phyloP scores from a whole-genome alignment of 2,888 invertebrate species.

The Acronicta leporina region DNA sequence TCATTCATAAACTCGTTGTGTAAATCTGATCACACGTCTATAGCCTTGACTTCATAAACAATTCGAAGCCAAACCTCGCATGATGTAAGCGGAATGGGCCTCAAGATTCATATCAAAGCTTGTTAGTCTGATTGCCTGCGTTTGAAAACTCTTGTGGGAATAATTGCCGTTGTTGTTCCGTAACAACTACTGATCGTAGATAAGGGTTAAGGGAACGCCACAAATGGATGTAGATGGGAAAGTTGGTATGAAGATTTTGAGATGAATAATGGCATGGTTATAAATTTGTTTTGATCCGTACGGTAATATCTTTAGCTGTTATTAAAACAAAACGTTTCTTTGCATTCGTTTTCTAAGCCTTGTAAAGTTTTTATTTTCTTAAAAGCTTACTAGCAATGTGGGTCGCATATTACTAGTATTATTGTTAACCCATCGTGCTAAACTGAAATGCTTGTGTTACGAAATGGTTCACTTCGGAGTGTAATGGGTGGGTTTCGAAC shows the following conservation, averaged over 20 bases:
- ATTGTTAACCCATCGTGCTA: too few species aligned
- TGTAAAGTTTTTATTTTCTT: too few species aligned
- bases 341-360: too few species aligned
- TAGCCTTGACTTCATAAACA: conserved; percentile 67
- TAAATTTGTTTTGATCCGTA: background rate
- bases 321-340: too few species aligned
- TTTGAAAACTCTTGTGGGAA: conserved; percentile 32
- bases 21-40: conserved; percentile 62
- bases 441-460: too few species aligned
- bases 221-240: conserved; percentile 36
- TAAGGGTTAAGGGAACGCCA: conserved; percentile 23
- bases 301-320: background rate
- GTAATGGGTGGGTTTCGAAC: too few species aligned
- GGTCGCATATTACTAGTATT: too few species aligned
- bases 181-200: conserved; percentile 23
- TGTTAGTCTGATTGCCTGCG: conserved; percentile 45
- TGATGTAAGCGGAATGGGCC: conserved; percentile 56
- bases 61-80: conserved; percentile 54
- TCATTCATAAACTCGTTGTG: conserved; percentile 53
- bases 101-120: conserved; percentile 53
- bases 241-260: conserved; percentile 18
- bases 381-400: too few species aligned
- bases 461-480: too few species aligned
- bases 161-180: conserved; percentile 26
- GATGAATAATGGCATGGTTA: conserved; percentile 1